Percentiles rank a stretch among this genome's conserved stretches.
phyloP scores from a whole-genome alignment of 2,797 vertebrate species.

The Enteromius fasciolatus region DNA sequence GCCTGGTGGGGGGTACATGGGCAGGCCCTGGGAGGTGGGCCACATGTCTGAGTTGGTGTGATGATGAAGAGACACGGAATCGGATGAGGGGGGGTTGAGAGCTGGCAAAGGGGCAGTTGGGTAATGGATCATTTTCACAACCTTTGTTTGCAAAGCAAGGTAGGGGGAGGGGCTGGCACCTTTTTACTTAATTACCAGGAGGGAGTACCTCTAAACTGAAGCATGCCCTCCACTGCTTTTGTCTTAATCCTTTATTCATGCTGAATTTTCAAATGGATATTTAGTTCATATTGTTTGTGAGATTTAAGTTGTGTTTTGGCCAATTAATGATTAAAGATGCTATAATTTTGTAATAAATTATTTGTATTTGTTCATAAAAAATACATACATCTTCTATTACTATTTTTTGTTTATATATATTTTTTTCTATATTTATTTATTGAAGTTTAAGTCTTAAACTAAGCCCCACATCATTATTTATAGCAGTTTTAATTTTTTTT shows the following conservation, averaged over 20 bases:
- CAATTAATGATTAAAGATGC: slow-evolving; percentile 23
- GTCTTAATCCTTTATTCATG: slow-evolving; percentile 45
- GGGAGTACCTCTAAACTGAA: slow-evolving; percentile 48
- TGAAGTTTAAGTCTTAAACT: background rate
- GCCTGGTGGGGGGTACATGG: slow-evolving; percentile 53
- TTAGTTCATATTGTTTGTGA: background rate
- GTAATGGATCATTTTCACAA: slow-evolving; percentile 73
- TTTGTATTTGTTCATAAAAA: background rate
- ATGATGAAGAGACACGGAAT: slow-evolving; percentile 50
- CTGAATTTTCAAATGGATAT: slow-evolving; percentile 23
- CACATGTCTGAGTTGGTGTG: slow-evolving; percentile 60
- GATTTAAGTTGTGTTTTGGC: background rate
- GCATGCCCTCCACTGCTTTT: slow-evolving; percentile 38
- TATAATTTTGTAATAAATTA: background rate
- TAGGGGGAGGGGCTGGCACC: slow-evolving; percentile 56
- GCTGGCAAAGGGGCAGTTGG: slow-evolving; percentile 56
- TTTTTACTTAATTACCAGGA: slow-evolving; percentile 64
- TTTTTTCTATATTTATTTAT: background rate
- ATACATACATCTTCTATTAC: background rate
- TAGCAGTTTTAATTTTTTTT: background rate
- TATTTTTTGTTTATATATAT: background rate
- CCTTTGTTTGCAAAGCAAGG: slow-evolving; percentile 67
- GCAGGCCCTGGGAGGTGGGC: slow-evolving; percentile 47
- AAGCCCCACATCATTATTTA: background rate
- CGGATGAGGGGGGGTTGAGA: slow-evolving; percentile 26